A percentile compares a stretch with the other conserved stretches of the same genome.
Evolutionary conservation across 2,797 vertebrate species (phyloP).

Genomic region (Mormyrops boulengeri): DNA sequence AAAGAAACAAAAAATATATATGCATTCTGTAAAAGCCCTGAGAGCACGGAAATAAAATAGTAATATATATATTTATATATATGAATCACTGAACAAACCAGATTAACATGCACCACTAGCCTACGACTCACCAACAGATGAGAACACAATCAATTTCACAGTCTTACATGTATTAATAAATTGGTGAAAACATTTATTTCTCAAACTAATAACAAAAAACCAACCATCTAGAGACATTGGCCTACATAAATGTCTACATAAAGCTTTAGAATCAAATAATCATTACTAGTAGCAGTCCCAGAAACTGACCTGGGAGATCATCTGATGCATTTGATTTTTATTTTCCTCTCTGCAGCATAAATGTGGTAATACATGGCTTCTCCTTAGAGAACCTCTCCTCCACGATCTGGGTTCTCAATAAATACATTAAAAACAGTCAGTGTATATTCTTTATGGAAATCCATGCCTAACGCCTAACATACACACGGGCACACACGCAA

Average conservation of each 20-base stretch:
- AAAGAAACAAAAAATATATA: slow-evolving; percentile 49
- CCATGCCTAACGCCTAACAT: slow-evolving; percentile 34
- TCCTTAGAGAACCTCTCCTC: slow-evolving; percentile 60
- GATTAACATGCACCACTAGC: slow-evolving; percentile 89
- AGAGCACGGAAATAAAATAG: slow-evolving; percentile 73
- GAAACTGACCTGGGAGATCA: slow-evolving; percentile 47
- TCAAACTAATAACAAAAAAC: slow-evolving; percentile 71
- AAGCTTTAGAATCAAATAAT: slow-evolving; percentile 89
- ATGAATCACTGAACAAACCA: slow-evolving; percentile 69
- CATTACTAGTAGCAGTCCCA: slow-evolving; percentile 71
- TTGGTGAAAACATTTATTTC: slow-evolving; percentile 56
- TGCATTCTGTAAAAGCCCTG: slow-evolving; percentile 81
- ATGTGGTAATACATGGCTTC: slow-evolving; percentile 79
- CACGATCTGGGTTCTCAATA: slow-evolving; percentile 58
- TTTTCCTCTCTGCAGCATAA: slow-evolving; percentile 62
- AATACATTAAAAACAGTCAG: slow-evolving; percentile 65
- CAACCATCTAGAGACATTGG: slow-evolving; percentile 59
- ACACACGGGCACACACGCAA: slow-evolving; percentile 22
- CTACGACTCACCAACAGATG: slow-evolving; percentile 93
- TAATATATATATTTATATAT: slow-evolving; percentile 32
- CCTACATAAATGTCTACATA: slow-evolving; percentile 76
- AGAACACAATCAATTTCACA: slow-evolving; percentile 87
- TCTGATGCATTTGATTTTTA: slow-evolving; percentile 37
- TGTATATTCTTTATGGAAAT: slow-evolving; percentile 50
- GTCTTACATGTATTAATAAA: slow-evolving; percentile 70